phyloP scores from a whole-genome alignment of 2,888 invertebrate species.

The Pristionchus exspectatus region DNA sequence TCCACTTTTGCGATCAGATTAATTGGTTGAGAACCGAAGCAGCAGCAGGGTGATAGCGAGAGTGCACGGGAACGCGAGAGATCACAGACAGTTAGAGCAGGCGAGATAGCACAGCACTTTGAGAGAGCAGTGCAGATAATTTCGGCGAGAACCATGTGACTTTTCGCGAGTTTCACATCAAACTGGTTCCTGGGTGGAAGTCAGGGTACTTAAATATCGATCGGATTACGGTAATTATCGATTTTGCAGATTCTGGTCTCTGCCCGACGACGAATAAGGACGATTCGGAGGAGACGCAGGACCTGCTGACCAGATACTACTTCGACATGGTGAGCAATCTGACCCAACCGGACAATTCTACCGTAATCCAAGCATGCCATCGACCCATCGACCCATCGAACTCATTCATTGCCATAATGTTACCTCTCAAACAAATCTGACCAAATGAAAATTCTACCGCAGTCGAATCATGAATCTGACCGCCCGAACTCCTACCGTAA shows the following conservation, averaged over 20 bases:
- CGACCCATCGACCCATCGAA: background rate
- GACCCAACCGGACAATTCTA: background rate
- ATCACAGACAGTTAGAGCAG: background rate
- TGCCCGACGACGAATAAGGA: conserved; percentile 61
- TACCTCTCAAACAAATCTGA: background rate
- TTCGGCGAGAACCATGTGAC: background rate
- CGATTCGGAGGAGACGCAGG: conserved; percentile 58
- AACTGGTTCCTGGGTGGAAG: conserved; percentile 6
- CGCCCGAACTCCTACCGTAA: conserved; percentile 10
- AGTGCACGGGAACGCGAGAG: background rate
- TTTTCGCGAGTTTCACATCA: background rate
- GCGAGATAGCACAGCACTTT: conserved; percentile 18
- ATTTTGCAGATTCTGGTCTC: conserved; percentile 65
- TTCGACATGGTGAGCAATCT: conserved; percentile 60
- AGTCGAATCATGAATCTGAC: background rate
- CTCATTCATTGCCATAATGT: background rate
- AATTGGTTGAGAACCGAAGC: background rate
- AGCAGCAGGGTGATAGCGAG: background rate
- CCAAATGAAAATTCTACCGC: background rate
- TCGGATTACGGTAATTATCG: conserved; percentile 22
- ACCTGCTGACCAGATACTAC: conserved; percentile 65
- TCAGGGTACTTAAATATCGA: background rate
- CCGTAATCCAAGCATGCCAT: background rate
- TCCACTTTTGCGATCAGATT: conserved; percentile 17
- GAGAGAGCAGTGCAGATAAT: background rate